These are phyloP conservation scores for Doris montereyensis DNA, from an alignment of 2,888 invertebrate species.

Conservation along the genomic window DNA sequence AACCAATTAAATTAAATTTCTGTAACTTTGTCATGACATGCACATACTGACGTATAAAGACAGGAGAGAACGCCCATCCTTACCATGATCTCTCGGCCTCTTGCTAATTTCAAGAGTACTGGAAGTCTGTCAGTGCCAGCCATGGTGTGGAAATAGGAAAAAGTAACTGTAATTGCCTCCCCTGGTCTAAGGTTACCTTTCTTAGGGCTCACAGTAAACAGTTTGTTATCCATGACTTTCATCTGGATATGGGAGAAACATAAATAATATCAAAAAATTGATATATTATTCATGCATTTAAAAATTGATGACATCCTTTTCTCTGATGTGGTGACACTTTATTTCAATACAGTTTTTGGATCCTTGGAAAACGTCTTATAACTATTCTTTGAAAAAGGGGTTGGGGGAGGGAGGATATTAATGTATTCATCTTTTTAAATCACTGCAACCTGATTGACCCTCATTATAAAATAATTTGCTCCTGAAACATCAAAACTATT, in stretches of 20 bases:
- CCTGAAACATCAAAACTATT: no score
- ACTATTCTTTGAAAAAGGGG: no score
- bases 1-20: no score
- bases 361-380: no score
- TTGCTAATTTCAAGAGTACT: constrained; percentile 69
- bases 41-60: no score
- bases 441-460: no score
- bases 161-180: constrained; percentile 63
- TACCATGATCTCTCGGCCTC: constrained; percentile 71
- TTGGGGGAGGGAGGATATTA: no score
- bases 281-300: not conserved
- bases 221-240: constrained; percentile 72
- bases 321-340: not conserved
- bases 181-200: constrained; percentile 68
- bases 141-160: constrained; percentile 70
- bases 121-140: constrained; percentile 71
- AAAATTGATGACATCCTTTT: not conserved
- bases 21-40: no score
- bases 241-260: constrained; percentile 55
- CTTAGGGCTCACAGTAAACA: constrained; percentile 70
- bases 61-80: no score
- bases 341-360: not conserved
- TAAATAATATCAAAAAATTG: not conserved
- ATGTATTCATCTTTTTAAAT: no score
- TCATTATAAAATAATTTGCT: no score